Conservation (phyloP, 2,113 vertebrate genomes). For the Alosa alosa region DNA sequence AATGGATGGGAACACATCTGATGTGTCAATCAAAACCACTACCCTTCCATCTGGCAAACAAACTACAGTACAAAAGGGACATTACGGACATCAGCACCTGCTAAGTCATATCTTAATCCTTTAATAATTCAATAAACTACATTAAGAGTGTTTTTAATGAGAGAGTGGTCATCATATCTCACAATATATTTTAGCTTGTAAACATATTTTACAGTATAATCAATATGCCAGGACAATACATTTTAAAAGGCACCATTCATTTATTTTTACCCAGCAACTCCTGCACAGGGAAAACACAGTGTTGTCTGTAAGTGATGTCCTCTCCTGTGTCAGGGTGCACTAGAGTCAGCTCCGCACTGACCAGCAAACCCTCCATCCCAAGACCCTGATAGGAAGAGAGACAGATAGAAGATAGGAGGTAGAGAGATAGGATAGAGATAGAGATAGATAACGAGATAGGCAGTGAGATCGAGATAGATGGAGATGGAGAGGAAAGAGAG, state of each 20-base stretch:
- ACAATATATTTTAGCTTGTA: no score
- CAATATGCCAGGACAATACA: not conserved
- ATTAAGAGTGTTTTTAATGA: no score
- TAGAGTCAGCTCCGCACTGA: constrained; percentile 29
- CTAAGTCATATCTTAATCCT: not conserved
- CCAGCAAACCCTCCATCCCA: constrained; percentile 37
- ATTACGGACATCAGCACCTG: not conserved
- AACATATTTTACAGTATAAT: no score
- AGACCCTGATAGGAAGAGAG: constrained; percentile 35
- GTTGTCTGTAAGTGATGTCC: constrained; percentile 25
- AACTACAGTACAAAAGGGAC: constrained; percentile 37
- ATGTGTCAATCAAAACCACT: constrained; percentile 45
- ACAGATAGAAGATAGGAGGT: no score
- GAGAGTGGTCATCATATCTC: no score
- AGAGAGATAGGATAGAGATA: no score
- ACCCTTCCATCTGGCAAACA: constrained; percentile 59
- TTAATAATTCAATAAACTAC: no score
- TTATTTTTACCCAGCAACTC: constrained; percentile 48
- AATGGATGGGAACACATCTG: constrained; percentile 39
- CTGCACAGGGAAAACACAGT: constrained; percentile 35
- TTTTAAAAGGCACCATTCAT: not conserved
- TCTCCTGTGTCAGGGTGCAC: constrained; percentile 28
- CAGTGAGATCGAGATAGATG: no score
- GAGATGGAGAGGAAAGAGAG: no score
- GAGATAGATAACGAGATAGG: no score